Conservation (phyloP, 1,140 invertebrate genomes). For the Sipha flava region DNA sequence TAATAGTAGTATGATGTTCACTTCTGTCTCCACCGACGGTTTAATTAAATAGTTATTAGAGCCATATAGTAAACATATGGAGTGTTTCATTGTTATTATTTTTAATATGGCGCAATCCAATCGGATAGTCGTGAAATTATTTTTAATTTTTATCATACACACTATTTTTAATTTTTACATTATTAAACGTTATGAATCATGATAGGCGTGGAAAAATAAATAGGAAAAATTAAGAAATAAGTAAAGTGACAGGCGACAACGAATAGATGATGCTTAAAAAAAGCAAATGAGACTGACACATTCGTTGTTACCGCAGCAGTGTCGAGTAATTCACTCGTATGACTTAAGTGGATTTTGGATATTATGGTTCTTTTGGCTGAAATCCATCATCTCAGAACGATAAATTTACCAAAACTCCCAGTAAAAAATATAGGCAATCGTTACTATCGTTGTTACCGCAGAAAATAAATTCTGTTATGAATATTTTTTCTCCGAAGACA, state of each 20-base stretch:
- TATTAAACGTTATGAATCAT: not conserved
- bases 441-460: not conserved
- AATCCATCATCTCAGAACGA: not conserved
- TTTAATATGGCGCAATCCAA: not conserved
- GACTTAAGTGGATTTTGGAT: constrained; percentile 24
- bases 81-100: not conserved
- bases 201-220: not conserved
- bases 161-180: not conserved
- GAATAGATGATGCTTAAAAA: not conserved
- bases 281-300: not conserved
- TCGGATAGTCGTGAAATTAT: no score
- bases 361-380: not conserved
- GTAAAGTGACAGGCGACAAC: not conserved
- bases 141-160: not conserved
- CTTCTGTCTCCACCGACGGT: no score
- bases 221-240: not conserved
- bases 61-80: not conserved
- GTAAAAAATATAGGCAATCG: not conserved
- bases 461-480: not conserved
- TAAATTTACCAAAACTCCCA: not conserved
- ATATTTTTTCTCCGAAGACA: not conserved
- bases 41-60: not conserved
- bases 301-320: not conserved
- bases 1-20: not conserved
- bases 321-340: not conserved